phyloP scores from a whole-genome alignment of 2,113 vertebrate genomes.

The Tricholaema leucomelas region DNA sequence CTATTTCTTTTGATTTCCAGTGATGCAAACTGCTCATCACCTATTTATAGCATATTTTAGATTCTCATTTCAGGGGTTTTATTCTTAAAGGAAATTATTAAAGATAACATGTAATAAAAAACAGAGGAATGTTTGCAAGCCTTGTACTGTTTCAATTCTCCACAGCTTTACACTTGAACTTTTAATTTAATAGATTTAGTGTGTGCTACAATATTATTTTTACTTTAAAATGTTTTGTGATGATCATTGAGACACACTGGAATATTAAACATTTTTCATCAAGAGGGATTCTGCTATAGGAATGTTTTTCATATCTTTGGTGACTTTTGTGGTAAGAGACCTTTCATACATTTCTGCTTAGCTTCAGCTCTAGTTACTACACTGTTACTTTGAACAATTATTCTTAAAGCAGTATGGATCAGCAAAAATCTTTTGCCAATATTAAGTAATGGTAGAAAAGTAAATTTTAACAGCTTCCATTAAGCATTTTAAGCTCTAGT shows the following conservation, averaged over 20 bases:
- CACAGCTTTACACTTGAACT: not conserved
- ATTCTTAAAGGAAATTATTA: not conserved
- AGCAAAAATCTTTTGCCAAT: constrained; percentile 29
- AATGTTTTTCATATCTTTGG: not conserved
- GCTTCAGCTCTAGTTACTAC: not conserved
- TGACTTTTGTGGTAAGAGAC: not conserved
- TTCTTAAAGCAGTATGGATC: constrained; percentile 33
- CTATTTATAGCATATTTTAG: not conserved
- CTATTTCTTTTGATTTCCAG: not conserved
- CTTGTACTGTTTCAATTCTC: not conserved
- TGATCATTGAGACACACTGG: not conserved
- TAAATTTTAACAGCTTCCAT: constrained; percentile 32
- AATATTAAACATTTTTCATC: not conserved
- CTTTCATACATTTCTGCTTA: not conserved
- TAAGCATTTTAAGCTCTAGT: constrained; percentile 28
- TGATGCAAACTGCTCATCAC: not conserved
- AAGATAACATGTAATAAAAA: not conserved
- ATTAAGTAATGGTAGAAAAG: constrained; percentile 40
- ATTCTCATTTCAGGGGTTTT: not conserved
- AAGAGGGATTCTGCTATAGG: not conserved
- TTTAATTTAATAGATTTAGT: not conserved
- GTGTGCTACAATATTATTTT: not conserved
- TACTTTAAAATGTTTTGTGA: not conserved
- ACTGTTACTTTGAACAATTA: constrained; percentile 3
- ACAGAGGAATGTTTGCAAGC: not conserved